Evolutionary conservation across 37 sponge, comb jelly and placozoan genomes (phyloP), one percentile per base, ranked within the genome.

Genomic region (Dysidea cf. avara): DNA sequence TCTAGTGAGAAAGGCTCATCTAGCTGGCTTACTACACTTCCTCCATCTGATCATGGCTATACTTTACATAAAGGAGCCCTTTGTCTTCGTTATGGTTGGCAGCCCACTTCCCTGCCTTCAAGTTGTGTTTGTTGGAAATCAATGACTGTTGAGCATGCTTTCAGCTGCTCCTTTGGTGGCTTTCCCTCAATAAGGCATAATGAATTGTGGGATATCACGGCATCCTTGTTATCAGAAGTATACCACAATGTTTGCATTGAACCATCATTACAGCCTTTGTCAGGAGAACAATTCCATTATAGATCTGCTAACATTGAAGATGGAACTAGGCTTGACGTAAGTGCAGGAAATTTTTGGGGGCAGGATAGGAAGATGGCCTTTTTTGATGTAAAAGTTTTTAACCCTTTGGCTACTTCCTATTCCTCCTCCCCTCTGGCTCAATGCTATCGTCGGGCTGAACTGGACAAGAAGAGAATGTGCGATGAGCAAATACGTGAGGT

Each of bases 1-100:
- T 43, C 57, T 25, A 54, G 56, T 14, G 71, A 71, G 71, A 71
- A 71, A 34, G 71, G 71, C 22, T 32, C 71, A 54, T 71, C 71
- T 54, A 24, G 53, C 38, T 71, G 71, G 71, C 71, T 71, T 14
- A 35, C 24, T 34, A 30, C 38, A 7, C 11, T 71, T 31, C 46
- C 46, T 43, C 9, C 9, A 43, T 5, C 46, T 5, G 46, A 43
- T 43, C 46, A 43, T 5, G 5, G 7, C 5, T 71, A 54, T 56
- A 54, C 30, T 16, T 32, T 71, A 54, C 52, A 49, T 29, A 71
- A 71, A 21, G 71, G 71, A 2, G 57, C 71, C 13, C 57, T 71
- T 37, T 32, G 53, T 36, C 71, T 71, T 18, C 28, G 56, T 9
- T 71, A 71, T 32, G 71, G 71, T 12, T 71, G 71, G 71, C 56